Conservation (phyloP, 2,113 vertebrate species). For the Desmodus rotundus region DNA sequence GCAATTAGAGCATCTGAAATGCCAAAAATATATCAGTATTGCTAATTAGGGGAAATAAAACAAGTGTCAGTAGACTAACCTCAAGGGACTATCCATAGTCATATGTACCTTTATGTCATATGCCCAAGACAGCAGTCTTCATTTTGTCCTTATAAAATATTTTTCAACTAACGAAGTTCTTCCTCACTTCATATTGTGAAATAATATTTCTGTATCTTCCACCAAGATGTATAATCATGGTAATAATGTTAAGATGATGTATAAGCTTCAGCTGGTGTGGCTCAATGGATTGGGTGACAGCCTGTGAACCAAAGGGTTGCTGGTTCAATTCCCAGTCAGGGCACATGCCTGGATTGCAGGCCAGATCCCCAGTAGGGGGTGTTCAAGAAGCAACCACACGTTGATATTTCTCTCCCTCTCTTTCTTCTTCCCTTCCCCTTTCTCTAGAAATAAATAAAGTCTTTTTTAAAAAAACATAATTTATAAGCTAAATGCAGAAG, state of each 20-base stretch:
- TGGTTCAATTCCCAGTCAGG: too few species aligned
- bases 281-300: too few species aligned
- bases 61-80: background rate
- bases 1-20: background rate
- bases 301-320: too few species aligned
- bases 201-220: background rate
- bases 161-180: constrained; percentile 16
- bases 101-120: background rate
- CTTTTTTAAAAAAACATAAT: background rate
- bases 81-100: background rate
- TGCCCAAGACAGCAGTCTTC: background rate
- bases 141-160: constrained; percentile 17
- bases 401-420: too few species aligned
- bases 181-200: constrained; percentile 20
- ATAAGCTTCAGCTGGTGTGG: background rate
- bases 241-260: constrained; percentile 27
- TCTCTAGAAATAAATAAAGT: too few species aligned
- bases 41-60: constrained; percentile 13
- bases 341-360: too few species aligned
- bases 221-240: background rate
- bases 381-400: too few species aligned
- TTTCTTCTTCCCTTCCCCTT: too few species aligned
- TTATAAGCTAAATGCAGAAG: background rate
- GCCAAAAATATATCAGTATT: background rate
- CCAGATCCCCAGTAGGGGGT: too few species aligned